Base-by-base conservation (phyloP, 1,140 invertebrate species). In the Drosophila orosa region DNA sequence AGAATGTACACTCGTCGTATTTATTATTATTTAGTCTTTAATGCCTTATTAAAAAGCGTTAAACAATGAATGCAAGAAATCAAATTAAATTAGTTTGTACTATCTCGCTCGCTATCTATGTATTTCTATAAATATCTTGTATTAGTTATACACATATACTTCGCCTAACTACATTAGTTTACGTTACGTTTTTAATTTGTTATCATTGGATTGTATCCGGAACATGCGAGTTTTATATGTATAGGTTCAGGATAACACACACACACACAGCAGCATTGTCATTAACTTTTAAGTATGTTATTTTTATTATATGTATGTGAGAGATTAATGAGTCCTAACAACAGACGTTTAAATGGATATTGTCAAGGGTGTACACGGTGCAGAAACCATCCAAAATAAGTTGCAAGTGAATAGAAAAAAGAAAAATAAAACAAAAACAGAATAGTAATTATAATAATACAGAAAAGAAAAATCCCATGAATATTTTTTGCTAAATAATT, bases 21-120 rank as follows among this genome's bases (percentile, higher is more conserved):
- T 89, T 89, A 89, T 89, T 87, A 87, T 89, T 48, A 89, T 89
- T 89, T 89, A 84, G 84, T 86, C 74, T 86, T 71, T 87, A 85
- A 65, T 50, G 47, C 60, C 60, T 55, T 56, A 24, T 72, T 22
- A 8, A 31, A 52, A 66, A 55, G 40, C 58, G 45, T 61, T 33
- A 25, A 56, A 61, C 40, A 35, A 31, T 24, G 35, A 61, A 44
- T 27, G 31, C 25, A 40, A 56, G 42, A 65, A 67, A 50, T 55
- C 45, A 27, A 58, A 66, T 58, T 37, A 37, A 74, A 44, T 31
- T 44, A 58, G 54, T 76, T 75, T 35, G 31, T 56, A 68, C 29
- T 17, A 33, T 52, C 48, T 52, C 29, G 13, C 29, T n/a, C 45
- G 25, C 45, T 68, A 42, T 55, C 31, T 35, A 47, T 31, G n/a